These are phyloP conservation scores for Trichacis sp. DNA, from an alignment of 2,888 invertebrate species.

Conservation along the genomic window DNA sequence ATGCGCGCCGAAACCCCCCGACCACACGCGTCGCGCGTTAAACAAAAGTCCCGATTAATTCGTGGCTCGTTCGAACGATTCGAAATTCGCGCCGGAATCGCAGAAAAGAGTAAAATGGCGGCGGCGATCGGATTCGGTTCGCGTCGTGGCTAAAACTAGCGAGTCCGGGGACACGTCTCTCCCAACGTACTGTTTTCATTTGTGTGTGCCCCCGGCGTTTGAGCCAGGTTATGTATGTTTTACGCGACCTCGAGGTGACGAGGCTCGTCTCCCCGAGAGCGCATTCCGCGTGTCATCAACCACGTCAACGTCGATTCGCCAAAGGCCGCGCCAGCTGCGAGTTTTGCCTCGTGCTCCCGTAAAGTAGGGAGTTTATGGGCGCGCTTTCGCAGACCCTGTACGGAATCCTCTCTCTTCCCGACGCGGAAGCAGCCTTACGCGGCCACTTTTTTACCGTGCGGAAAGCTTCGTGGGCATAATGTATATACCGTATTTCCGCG, in stretches of 20 bases:
- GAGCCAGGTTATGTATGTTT: constrained; percentile 48
- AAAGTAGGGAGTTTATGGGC: constrained; percentile 61
- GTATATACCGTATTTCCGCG: too few relatives aligned
- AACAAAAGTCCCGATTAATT: not conserved
- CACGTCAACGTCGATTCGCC: constrained; percentile 37
- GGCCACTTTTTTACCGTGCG: too few relatives aligned
- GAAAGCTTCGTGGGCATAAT: too few relatives aligned
- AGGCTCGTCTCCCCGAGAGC: constrained; percentile 10
- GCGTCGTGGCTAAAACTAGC: constrained; percentile 49
- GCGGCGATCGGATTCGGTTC: too few relatives aligned
- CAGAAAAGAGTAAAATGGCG: too few relatives aligned
- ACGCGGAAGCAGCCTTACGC: too few relatives aligned
- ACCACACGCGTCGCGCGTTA: not conserved
- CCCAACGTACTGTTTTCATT: constrained; percentile 36
- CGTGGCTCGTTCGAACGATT: too few relatives aligned
- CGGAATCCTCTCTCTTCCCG: too few relatives aligned
- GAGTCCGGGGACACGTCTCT: constrained; percentile 34
- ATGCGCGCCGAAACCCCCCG: too few relatives aligned
- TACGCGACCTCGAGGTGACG: constrained; percentile 39
- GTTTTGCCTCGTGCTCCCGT: constrained; percentile 24
- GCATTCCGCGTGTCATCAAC: constrained; percentile 23
- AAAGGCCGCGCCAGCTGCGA: constrained; percentile 46
- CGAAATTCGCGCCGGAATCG: too few relatives aligned
- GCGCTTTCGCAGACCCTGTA: too few relatives aligned
- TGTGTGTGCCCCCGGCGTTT: constrained; percentile 39